phyloP scores from a whole-genome alignment of 2,888 invertebrate species.

The Napeogenes sylphis region DNA sequence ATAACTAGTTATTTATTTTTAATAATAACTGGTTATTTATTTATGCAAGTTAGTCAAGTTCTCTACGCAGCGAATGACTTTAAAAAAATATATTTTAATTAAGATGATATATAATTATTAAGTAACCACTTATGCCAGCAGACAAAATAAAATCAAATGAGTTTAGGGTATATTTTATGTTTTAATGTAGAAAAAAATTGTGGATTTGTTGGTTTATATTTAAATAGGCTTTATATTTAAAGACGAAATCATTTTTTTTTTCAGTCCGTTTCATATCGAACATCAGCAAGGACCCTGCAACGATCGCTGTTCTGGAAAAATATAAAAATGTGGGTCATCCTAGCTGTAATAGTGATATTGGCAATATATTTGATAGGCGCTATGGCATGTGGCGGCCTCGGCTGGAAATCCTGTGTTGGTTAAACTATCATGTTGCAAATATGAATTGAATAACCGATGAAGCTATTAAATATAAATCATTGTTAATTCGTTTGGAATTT shows the following conservation, averaged over 20 bases:
- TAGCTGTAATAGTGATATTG: constrained; percentile 80
- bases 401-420: constrained; percentile 84
- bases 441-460: constrained; percentile 10
- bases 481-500: neutral
- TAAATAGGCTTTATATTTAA: neutral
- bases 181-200: too few relatives aligned
- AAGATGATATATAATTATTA: too few relatives aligned
- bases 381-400: constrained; percentile 90
- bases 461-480: constrained; percentile 12
- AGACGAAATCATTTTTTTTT: constrained; percentile 44
- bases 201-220: too few relatives aligned
- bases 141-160: too few relatives aligned
- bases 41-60: too few relatives aligned
- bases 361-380: constrained; percentile 90
- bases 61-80: too few relatives aligned
- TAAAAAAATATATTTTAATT: too few relatives aligned
- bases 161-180: too few relatives aligned
- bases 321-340: constrained; percentile 89
- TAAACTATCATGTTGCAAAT: constrained; percentile 39
- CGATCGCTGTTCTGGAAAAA: constrained; percentile 96
- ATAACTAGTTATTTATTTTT: neutral
- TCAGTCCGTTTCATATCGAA: constrained; percentile 92
- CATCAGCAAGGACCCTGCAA: constrained; percentile 90
- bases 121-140: too few relatives aligned
- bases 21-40: too few relatives aligned